These are phyloP conservation scores for Leptinotarsa peninsularis DNA, from an alignment of 2,888 invertebrate species.

Conservation along the genomic window DNA sequence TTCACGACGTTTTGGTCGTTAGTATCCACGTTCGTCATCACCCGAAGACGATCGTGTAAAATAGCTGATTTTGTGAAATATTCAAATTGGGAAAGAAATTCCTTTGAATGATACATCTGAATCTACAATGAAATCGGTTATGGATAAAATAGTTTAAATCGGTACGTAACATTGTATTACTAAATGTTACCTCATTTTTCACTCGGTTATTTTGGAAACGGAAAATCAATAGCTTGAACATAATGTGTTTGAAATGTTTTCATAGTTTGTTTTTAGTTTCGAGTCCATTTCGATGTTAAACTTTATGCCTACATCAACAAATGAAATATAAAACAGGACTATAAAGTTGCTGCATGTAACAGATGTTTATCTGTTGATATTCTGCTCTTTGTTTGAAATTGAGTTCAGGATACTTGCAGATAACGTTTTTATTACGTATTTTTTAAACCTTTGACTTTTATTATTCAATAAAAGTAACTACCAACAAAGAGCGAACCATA, in stretches of 20 bases:
- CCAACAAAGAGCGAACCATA: conserved; percentile 5
- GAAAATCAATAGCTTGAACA: not conserved
- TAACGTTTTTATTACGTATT: conserved; percentile 14
- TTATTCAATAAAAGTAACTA: conserved; percentile 11
- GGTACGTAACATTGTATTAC: too few species aligned
- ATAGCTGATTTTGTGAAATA: too few species aligned
- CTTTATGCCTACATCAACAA: conserved; percentile 12
- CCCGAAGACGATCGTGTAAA: too few species aligned
- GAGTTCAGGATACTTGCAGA: conserved; percentile 18
- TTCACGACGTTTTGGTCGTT: too few species aligned
- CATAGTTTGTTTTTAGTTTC: not conserved
- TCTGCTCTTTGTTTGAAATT: conserved; percentile 16
- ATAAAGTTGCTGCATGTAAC: conserved; percentile 16
- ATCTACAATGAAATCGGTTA: too few species aligned
- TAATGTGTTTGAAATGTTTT: not conserved
- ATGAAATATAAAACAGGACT: conserved; percentile 15
- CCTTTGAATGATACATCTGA: too few species aligned
- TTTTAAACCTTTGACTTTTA: conserved; percentile 19
- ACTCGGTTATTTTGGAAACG: not conserved
- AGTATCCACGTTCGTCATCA: too few species aligned
- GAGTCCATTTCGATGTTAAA: conserved; percentile 8
- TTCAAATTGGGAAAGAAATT: too few species aligned
- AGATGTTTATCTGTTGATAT: conserved; percentile 20
- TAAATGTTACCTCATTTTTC: not conserved
- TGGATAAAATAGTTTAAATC: too few species aligned